Evolutionary conservation across 1,140 invertebrate genomes (phyloP).

Genomic region (Meloidogyne floridensis): DNA sequence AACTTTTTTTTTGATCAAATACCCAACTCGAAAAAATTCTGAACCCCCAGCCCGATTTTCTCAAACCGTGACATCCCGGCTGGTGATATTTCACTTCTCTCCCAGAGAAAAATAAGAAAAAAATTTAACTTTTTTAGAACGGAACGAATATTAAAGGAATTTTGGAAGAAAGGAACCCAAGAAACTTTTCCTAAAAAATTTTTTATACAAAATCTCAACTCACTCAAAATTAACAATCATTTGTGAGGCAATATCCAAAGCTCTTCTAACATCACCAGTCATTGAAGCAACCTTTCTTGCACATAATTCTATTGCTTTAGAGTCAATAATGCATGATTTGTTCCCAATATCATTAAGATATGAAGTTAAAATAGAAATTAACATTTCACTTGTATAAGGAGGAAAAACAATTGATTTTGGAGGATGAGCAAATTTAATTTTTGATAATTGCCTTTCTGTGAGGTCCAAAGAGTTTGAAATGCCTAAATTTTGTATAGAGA

Average conservation of each 20-base stretch:
- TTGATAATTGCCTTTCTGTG: conserved; percentile 83
- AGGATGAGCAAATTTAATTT: conserved; percentile 72
- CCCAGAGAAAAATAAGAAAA: no score
- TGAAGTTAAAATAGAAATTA: conserved; percentile 79
- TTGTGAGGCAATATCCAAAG: conserved; percentile 80
- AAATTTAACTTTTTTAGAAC: no score
- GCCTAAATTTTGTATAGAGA: conserved; percentile 53
- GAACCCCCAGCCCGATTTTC: no score
- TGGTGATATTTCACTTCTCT: no score
- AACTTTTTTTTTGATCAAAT: no score
- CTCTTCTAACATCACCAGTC: conserved; percentile 88
- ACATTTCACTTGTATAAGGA: conserved; percentile 89
- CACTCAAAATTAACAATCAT: conserved; percentile 65
- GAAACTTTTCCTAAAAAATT: no score
- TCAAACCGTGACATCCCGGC: no score
- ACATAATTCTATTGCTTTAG: conserved; percentile 81
- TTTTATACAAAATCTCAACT: conserved; percentile 67
- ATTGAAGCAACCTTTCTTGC: conserved; percentile 90
- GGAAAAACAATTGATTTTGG: conserved; percentile 80
- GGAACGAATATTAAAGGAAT: no score
- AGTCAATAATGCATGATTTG: conserved; percentile 18
- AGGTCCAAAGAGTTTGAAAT: conserved; percentile 93
- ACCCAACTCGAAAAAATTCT: no score
- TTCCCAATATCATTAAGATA: background rate
- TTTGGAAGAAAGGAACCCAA: no score